Evolutionary conservation across 2,113 vertebrate species (phyloP).

Genomic region (Microcebus jonahi): DNA sequence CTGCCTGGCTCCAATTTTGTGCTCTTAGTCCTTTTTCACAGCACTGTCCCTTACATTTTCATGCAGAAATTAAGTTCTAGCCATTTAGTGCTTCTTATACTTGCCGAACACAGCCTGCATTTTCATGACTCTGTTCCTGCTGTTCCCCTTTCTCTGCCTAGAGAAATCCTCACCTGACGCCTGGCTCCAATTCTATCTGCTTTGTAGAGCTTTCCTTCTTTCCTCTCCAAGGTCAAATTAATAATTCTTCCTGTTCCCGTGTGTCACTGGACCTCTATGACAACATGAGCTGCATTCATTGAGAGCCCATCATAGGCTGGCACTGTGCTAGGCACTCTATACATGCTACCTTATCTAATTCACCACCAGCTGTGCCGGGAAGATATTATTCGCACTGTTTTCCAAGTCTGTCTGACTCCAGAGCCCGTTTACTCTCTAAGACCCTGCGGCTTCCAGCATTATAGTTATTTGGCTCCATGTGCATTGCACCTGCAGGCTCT

Average conservation of each 20-base stretch:
- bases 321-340: background rate
- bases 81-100: background rate
- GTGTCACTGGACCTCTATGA: background rate
- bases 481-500: background rate
- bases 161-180: background rate
- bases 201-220: background rate
- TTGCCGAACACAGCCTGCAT: background rate
- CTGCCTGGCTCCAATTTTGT: background rate
- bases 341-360: accelerated
- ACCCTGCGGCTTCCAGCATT: background rate
- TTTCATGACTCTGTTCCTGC: background rate
- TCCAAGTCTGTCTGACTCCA: background rate
- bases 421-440: background rate
- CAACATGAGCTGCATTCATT: accelerated
- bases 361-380: background rate
- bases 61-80: background rate
- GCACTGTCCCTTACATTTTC: background rate
- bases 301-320: background rate
- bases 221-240: background rate
- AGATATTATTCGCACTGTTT: background rate
- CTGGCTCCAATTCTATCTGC: background rate
- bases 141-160: background rate
- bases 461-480: accelerated
- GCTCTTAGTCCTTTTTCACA: background rate
- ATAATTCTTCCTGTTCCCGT: background rate